These are phyloP conservation scores for Dolichopus griseipennis DNA, from an alignment of 2,888 invertebrate genomes.

Conservation along the genomic window DNA sequence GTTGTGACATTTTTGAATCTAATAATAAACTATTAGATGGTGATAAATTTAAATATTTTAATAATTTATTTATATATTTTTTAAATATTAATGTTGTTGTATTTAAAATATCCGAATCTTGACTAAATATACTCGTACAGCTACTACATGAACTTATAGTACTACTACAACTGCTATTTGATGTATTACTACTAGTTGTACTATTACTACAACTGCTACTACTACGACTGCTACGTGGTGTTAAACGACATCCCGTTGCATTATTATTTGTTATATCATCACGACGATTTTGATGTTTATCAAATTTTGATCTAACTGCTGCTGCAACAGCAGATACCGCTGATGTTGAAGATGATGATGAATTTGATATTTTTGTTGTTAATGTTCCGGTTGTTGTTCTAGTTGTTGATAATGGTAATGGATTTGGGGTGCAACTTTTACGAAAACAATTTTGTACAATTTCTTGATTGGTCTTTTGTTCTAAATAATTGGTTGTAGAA, in stretches of 20 bases:
- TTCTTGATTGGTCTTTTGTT: conserved; percentile 1
- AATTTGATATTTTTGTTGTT: background rate
- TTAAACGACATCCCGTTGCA: conserved; percentile 8
- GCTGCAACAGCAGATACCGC: background rate
- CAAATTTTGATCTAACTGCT: background rate
- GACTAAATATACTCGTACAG: conserved; percentile 30
- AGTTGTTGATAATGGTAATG: background rate
- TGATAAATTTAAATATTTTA: background rate
- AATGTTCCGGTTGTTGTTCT: background rate
- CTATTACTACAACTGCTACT: conserved; percentile 41
- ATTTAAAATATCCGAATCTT: background rate
- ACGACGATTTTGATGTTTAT: background rate
- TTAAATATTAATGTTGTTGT: background rate
- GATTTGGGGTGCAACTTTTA: background rate
- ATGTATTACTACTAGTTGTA: conserved; percentile 44
- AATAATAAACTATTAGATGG: background rate
- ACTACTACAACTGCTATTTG: conserved; percentile 38
- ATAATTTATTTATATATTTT: background rate
- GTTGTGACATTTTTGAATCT: background rate
- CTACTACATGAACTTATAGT: conserved; percentile 25
- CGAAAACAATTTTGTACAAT: conserved; percentile 4
- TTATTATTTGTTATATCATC: conserved; percentile 2
- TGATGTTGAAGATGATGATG: background rate
- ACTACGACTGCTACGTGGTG: conserved; percentile 36
- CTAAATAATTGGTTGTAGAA: background rate